phyloP scores from a whole-genome alignment of 2,113 vertebrate species.

The Bambusicola thoracicus region DNA sequence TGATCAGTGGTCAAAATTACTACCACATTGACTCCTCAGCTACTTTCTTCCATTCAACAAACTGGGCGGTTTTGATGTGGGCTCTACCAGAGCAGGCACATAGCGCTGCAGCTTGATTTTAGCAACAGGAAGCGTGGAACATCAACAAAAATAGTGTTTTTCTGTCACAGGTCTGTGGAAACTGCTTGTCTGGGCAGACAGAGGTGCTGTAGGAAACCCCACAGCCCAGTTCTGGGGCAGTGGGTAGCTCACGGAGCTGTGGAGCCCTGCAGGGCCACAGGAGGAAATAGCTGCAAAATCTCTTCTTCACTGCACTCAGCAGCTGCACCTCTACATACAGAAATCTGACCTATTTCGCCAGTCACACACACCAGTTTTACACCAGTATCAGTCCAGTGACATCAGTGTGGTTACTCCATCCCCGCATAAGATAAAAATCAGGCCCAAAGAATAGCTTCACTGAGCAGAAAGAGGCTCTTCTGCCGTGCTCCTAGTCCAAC shows the following conservation, averaged over 20 bases:
- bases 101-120: neutral
- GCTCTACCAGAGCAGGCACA: neutral
- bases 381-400: neutral
- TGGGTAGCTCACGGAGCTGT: neutral
- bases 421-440: neutral
- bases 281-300: constrained; percentile 18
- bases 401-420: constrained; percentile 8
- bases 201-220: neutral
- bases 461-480: neutral
- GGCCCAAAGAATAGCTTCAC: neutral
- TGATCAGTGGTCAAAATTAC: neutral
- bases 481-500: neutral
- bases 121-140: neutral
- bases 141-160: neutral
- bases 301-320: neutral
- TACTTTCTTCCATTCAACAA: neutral
- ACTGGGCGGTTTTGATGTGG: neutral
- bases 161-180: neutral
- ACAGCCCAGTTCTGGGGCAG: rapidly evolving
- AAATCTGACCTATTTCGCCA: constrained; percentile 26
- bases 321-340: neutral
- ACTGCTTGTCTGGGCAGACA: neutral
- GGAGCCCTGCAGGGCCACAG: neutral
- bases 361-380: neutral
- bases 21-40: neutral